Conservation (phyloP, 2,797 vertebrate genomes). For the Rhinophrynus dorsalis region DNA sequence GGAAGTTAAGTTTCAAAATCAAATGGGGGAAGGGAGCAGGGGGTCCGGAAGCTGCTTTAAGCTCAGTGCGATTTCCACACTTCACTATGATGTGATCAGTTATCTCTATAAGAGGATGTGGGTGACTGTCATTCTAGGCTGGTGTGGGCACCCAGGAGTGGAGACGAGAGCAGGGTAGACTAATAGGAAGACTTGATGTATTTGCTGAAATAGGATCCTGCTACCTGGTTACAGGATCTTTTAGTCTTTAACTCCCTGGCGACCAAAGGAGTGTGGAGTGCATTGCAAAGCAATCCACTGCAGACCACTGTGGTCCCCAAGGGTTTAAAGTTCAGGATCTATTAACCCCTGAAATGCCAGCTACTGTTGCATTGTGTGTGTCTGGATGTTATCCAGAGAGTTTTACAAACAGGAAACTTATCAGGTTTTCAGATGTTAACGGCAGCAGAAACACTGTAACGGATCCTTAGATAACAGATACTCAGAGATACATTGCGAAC, state of each 20-base stretch:
- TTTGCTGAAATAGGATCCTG: conserved; percentile 23
- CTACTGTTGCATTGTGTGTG: no score
- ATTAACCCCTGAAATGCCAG: conserved; percentile 18
- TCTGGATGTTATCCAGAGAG: not conserved
- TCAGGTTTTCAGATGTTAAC: no score
- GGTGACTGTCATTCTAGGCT: not conserved
- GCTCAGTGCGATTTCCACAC: not conserved
- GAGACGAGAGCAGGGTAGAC: conserved; percentile 47
- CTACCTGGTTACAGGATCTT: conserved; percentile 36
- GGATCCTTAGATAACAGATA: no score
- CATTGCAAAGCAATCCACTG: no score
- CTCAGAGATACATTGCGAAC: no score
- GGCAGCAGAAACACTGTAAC: no score
- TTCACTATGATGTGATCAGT: not conserved
- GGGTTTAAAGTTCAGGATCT: no score
- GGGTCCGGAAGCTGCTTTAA: not conserved
- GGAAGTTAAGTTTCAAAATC: conserved; percentile 46
- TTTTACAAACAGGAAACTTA: not conserved
- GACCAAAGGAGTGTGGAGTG: no score
- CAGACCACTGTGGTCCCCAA: no score
- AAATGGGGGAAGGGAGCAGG: conserved; percentile 14
- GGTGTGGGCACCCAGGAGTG: not conserved
- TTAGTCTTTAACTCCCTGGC: not conserved
- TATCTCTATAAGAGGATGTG: not conserved
- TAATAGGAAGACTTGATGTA: conserved; percentile 46